Percentiles rank a stretch among this genome's conserved stretches.
Evolutionary conservation across 1,140 invertebrate genomes (phyloP).

Genomic region (Drosophila burlai): DNA sequence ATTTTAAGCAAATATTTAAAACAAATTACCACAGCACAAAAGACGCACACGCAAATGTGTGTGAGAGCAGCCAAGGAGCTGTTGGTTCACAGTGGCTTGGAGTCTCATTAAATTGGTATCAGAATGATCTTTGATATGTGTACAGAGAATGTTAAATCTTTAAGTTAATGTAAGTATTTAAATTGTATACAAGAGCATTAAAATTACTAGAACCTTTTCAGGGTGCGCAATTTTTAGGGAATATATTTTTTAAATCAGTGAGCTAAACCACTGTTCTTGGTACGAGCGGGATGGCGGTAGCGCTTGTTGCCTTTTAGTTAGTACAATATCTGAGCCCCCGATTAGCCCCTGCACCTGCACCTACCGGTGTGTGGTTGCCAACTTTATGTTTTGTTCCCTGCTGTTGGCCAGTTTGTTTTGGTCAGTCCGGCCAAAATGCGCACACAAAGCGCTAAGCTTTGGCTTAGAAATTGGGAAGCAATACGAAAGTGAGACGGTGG

Average conservation of each 20-base stretch:
- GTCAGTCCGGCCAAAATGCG: constrained; percentile 71
- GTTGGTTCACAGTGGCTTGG: constrained; percentile 38
- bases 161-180: not conserved
- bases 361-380: not conserved
- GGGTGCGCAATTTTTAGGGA: too few relatives aligned
- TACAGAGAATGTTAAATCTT: not conserved
- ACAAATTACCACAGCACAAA: constrained; percentile 78
- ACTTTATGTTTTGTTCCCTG: constrained; percentile 17
- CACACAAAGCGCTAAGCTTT: constrained; percentile 56
- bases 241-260: not conserved
- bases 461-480: constrained; percentile 68
- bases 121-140: not conserved
- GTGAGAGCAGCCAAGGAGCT: constrained; percentile 35
- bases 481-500: constrained; percentile 54
- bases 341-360: constrained; percentile 1
- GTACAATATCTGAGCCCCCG: constrained; percentile 37
- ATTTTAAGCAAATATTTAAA: constrained; percentile 82
- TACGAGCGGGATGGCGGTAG: constrained; percentile 52
- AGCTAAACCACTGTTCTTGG: constrained; percentile 38
- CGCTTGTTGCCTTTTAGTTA: constrained; percentile 68
- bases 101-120: not conserved
- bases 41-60: constrained; percentile 69
- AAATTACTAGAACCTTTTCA: not conserved
- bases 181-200: not conserved
- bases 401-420: constrained; percentile 46